Evolutionary conservation across 2,888 invertebrate genomes (phyloP), one percentile per base, ranked within the genome.

Genomic region (Tetragonula carbonaria): DNA sequence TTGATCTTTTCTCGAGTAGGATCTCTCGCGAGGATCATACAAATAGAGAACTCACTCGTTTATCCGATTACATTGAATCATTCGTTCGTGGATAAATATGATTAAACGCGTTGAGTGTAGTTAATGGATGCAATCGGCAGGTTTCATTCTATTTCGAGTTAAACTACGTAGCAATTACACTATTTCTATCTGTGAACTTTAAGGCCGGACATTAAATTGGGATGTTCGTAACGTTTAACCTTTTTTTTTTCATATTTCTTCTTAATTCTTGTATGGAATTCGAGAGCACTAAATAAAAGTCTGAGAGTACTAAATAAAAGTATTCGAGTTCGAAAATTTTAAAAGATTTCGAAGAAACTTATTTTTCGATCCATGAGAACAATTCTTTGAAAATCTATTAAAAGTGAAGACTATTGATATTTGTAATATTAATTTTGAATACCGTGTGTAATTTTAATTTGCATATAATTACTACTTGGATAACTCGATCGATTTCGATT

Each of bases 1-100:
- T 83, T 77, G 82, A 86, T 82, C 72, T 87, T 70, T 62, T 59
- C 62, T 23, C 59, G 51, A 62, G 78, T 71, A 33, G 55, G 62
- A 45, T 28, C 63, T 80, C 63, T 21, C 14, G 50, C 50, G 23
- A 16, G 23, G 28, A 23, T 55, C 33, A 38, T 28, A 70, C 28
- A 45, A n/a, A 18, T 57, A 33, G 16, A 33, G 53, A 71, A 65
- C 66, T 63, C 38, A 65, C 28, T 33, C 33, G 33, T 33, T 75
- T 71, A 74, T 71, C 70, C 68, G 79, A 84, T 73, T 75, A 82
- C 68, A 23, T 38, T 51, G 73, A 74, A 78, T 74, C 68, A 59
- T 74, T 77, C 59, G n/a, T 28, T 68, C 33, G 38, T 51, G 38
- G 28, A 51, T 55, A 63, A 84, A 74, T 74, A 74, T 21, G 68